A percentile compares a stretch with the other conserved stretches of the same genome.
phyloP scores from a whole-genome alignment of 1,140 invertebrate species.

The Dolichoris vasculosae region DNA sequence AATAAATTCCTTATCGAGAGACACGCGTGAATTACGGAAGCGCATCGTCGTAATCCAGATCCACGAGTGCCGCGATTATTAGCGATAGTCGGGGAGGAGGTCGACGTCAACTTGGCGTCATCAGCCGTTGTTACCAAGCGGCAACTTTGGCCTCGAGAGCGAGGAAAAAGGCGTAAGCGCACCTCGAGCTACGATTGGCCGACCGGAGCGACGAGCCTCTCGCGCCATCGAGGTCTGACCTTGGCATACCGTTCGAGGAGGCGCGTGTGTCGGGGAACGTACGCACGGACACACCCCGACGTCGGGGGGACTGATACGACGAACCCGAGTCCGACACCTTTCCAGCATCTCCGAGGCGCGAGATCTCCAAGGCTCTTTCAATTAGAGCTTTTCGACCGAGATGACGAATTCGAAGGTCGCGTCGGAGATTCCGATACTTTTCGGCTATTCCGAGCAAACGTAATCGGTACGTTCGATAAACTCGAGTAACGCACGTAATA shows the following conservation, averaged over 20 bases:
- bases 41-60: too few species aligned
- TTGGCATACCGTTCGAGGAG: constrained; percentile 57
- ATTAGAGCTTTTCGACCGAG: too few species aligned
- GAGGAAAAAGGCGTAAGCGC: background rate
- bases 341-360: background rate
- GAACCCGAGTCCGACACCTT: background rate
- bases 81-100: background rate
- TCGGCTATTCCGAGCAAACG: too few species aligned
- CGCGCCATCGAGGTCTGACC: constrained; percentile 57
- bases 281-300: background rate
- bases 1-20: too few species aligned
- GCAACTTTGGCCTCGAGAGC: background rate
- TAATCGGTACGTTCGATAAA: too few species aligned
- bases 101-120: constrained; percentile 2
- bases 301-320: background rate
- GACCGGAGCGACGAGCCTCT: constrained; percentile 61
- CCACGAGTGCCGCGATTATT: too few species aligned
- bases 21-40: too few species aligned
- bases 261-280: background rate
- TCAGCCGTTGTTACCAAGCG: constrained; percentile 39
- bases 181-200: constrained; percentile 57
- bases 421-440: too few species aligned
- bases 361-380: too few species aligned
- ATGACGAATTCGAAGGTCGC: too few species aligned
- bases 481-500: too few species aligned